Percentiles rank a stretch among this genome's conserved stretches.
Conservation (phyloP, 2,888 invertebrate genomes). For the Sycophila texana region DNA sequence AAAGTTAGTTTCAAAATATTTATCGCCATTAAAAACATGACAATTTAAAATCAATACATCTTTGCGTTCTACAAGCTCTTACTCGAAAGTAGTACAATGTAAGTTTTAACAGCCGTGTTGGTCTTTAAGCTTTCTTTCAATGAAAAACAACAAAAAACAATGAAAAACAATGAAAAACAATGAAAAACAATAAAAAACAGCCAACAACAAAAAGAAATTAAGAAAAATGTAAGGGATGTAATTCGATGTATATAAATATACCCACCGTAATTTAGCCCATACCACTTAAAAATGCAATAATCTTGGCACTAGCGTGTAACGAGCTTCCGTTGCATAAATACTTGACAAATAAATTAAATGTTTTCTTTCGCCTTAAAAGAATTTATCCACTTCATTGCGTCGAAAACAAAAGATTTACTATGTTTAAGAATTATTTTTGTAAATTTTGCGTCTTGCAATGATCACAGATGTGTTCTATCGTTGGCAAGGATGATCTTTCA, state of each 20-base stretch:
- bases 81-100: too few relatives aligned
- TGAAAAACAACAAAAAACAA: too few relatives aligned
- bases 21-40: neutral
- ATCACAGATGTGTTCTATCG: neutral
- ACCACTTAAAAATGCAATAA: slow-evolving; percentile 47
- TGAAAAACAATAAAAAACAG: slow-evolving; percentile 9
- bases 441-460: slow-evolving; percentile 35
- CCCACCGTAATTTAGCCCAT: slow-evolving; percentile 50
- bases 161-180: slow-evolving; percentile 5
- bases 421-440: neutral
- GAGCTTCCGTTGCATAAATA: slow-evolving; percentile 33
- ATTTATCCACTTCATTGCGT: neutral
- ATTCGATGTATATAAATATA: slow-evolving; percentile 46
- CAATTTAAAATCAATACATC: neutral
- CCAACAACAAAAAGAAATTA: slow-evolving; percentile 20
- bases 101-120: too few relatives aligned
- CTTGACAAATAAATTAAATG: too few relatives aligned
- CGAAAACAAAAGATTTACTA: neutral
- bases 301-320: slow-evolving; percentile 43
- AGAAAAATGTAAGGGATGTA: slow-evolving; percentile 9
- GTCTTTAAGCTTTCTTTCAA: too few relatives aligned
- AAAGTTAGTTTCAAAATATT: neutral
- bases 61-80: slow-evolving; percentile 6
- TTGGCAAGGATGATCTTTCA: slow-evolving; percentile 64
- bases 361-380: too few relatives aligned